Conservation (phyloP, 2,797 vertebrate species). For the Dallia pectoralis region DNA sequence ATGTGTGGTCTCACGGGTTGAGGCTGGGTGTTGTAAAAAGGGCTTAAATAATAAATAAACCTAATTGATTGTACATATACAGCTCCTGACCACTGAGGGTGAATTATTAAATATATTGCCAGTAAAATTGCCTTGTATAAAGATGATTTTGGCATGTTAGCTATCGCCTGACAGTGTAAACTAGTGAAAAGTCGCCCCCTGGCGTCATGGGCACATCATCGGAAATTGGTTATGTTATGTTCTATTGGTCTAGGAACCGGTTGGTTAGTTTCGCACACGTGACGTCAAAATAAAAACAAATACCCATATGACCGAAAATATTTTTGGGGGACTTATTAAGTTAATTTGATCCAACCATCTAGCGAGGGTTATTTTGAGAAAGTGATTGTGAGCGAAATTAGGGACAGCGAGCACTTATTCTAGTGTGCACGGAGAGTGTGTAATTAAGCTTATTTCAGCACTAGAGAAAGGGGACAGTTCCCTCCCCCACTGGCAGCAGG, state of each 20-base stretch:
- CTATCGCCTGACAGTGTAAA: background rate
- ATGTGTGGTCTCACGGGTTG: too few species aligned
- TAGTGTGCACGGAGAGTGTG: background rate
- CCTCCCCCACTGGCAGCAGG: background rate
- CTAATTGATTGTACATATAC: background rate
- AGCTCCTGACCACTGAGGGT: background rate
- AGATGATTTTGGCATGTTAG: background rate
- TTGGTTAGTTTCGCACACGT: too few species aligned
- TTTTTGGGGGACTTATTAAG: too few species aligned
- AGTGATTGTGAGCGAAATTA: background rate
- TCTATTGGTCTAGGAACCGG: background rate
- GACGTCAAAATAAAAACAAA: too few species aligned
- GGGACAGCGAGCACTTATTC: too few species aligned
- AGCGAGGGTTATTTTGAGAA: too few species aligned
- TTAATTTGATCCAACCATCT: too few species aligned
- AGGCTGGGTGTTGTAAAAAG: too few species aligned
- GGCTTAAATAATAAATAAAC: too few species aligned
- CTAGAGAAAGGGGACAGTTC: slow-evolving; percentile 3
- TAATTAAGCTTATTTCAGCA: slow-evolving; percentile 3
- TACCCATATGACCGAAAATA: too few species aligned
- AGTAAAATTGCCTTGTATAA: too few species aligned
- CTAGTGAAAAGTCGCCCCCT: background rate
- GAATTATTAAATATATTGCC: background rate
- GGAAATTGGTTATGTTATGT: background rate
- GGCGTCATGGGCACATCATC: background rate